A percentile compares a stretch with the other conserved stretches of the same genome.
These are phyloP conservation scores for Drosophila yooni DNA, from an alignment of 2,888 invertebrate genomes.

Conservation along the genomic window DNA sequence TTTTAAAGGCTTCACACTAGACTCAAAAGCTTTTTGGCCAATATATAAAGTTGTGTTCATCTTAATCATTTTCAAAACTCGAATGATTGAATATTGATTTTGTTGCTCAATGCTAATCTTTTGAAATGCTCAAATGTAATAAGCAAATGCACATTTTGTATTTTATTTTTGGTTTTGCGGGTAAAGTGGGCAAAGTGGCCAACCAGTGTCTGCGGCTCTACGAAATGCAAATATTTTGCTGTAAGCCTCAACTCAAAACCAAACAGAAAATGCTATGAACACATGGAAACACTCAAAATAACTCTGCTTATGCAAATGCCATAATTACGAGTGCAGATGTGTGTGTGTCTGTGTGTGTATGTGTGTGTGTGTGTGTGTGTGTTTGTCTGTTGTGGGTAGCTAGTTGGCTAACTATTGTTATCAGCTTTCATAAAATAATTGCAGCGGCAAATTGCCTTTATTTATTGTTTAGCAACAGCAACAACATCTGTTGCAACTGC, in stretches of 20 bases:
- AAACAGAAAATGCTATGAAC: slow-evolving; percentile 25
- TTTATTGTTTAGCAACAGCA: slow-evolving; percentile 68
- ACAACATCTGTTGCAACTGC: slow-evolving; percentile 57
- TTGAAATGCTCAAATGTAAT: neutral
- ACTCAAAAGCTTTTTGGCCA: neutral
- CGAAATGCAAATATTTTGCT: slow-evolving; percentile 23
- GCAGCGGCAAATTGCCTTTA: slow-evolving; percentile 78
- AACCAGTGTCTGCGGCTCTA: slow-evolving; percentile 22
- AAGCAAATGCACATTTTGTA: slow-evolving; percentile 13
- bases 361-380: slow-evolving; percentile 3
- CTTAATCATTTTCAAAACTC: neutral
- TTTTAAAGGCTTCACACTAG: too few relatives aligned
- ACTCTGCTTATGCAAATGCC: slow-evolving; percentile 7
- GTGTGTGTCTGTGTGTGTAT: slow-evolving; percentile 3
- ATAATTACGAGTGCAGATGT: slow-evolving; percentile 3
- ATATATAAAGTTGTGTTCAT: neutral
- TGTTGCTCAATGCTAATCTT: neutral
- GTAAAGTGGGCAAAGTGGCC: slow-evolving; percentile 14
- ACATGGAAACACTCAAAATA: slow-evolving; percentile 34
- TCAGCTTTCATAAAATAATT: slow-evolving; percentile 76
- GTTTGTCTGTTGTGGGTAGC: slow-evolving; percentile 35
- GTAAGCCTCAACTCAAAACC: slow-evolving; percentile 3
- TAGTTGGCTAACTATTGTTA: slow-evolving; percentile 64
- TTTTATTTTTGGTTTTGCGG: slow-evolving; percentile 27
- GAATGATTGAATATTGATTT: neutral